A percentile compares a stretch with the other conserved stretches of the same genome.
phyloP scores from a whole-genome alignment of 2,888 invertebrate genomes.

The Proisotoma minuta region DNA sequence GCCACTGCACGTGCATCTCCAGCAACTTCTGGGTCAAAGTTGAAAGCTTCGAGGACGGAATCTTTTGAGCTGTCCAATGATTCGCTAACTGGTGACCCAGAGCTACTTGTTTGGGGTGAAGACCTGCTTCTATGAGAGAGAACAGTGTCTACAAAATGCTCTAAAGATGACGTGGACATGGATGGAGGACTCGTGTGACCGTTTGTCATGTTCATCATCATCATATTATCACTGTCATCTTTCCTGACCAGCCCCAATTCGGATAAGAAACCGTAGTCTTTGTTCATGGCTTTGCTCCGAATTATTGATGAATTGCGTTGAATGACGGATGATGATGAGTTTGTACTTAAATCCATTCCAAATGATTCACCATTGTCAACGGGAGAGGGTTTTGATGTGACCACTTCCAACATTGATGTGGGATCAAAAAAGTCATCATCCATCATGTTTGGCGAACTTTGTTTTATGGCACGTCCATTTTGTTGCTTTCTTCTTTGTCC shows the following conservation, averaged over 20 bases:
- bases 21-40: constrained; percentile 37
- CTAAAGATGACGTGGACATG: constrained; percentile 26
- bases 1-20: constrained; percentile 45
- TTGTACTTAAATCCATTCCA: constrained; percentile 35
- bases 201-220: constrained; percentile 6
- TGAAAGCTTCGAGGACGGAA: constrained; percentile 41
- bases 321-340: constrained; percentile 1
- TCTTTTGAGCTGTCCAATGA: constrained; percentile 29
- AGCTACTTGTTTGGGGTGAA: constrained; percentile 10
- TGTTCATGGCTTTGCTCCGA: constrained; percentile 31
- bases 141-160: constrained; percentile 34
- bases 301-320: constrained; percentile 15
- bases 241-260: constrained; percentile 27
- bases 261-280: constrained; percentile 26
- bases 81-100: constrained; percentile 11
- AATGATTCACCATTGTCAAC: constrained; percentile 15
- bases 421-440: constrained; percentile 43
- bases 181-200: constrained; percentile 9
- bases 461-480: neutral
- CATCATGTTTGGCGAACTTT: constrained; percentile 11
- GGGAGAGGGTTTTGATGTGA: constrained; percentile 25
- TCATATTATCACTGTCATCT: too few species aligned
- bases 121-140: constrained; percentile 25
- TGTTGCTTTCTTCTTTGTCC: constrained; percentile 13
- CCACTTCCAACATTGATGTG: constrained; percentile 41